phyloP scores from a whole-genome alignment of 2,797 vertebrate species.

The Orestias chungarensis region DNA sequence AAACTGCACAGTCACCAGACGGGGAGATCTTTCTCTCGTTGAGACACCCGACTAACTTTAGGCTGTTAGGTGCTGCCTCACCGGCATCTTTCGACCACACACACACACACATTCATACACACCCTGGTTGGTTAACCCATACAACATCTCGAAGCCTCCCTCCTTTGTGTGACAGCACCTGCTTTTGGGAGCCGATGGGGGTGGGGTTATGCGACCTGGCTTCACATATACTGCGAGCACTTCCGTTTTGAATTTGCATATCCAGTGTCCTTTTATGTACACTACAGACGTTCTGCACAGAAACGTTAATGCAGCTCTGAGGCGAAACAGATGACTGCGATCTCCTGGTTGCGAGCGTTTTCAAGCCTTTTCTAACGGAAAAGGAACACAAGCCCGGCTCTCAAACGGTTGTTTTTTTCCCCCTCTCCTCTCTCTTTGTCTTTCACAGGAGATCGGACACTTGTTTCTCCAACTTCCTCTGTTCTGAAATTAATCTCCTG shows the following conservation, averaged over 20 bases:
- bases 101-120: slow-evolving; percentile 22
- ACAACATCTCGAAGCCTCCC: slow-evolving; percentile 31
- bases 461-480: slow-evolving; percentile 63
- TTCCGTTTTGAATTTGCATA: slow-evolving; percentile 71
- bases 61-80: slow-evolving; percentile 39
- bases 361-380: slow-evolving; percentile 63
- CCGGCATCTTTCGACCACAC: slow-evolving; percentile 42
- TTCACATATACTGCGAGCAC: slow-evolving; percentile 72
- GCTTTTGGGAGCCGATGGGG: no score
- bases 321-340: slow-evolving; percentile 28
- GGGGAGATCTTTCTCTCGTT: slow-evolving; percentile 50
- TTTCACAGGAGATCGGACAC: slow-evolving; percentile 56
- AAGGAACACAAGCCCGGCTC: slow-evolving; percentile 39
- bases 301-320: slow-evolving; percentile 43
- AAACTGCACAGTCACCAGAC: slow-evolving; percentile 71
- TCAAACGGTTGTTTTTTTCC: slow-evolving; percentile 45
- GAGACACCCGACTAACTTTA: slow-evolving; percentile 60
- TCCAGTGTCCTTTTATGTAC: slow-evolving; percentile 67
- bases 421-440: slow-evolving; percentile 9
- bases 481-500: slow-evolving; percentile 68
- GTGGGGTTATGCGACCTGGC: slow-evolving; percentile 72
- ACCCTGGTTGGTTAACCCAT: slow-evolving; percentile 45
- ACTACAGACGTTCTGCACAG: slow-evolving; percentile 69
- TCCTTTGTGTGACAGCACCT: slow-evolving; percentile 62
- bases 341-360: slow-evolving; percentile 44